Evolutionary conservation across 2,888 invertebrate genomes (phyloP), one percentile per base, ranked within the genome.

Genomic region (Aphidius colemani): DNA sequence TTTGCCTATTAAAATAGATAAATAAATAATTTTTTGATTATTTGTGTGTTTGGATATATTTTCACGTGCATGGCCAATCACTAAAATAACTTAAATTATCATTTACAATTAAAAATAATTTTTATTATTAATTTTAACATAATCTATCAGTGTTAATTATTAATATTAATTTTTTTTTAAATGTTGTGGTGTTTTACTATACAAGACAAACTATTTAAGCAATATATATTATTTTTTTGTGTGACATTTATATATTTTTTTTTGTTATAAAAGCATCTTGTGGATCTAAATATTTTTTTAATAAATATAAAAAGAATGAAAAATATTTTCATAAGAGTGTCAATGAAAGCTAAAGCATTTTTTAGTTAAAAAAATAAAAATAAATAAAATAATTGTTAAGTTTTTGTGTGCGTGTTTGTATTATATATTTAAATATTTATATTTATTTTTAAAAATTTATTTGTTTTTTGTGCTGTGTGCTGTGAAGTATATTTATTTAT

Each of bases 291-390:
- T 50, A 11, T 3, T 50, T 6, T 11, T n/a, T 11, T 11, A 50
- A 50, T 11, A 11, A 48, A 6, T 7, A 48, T 48, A 6, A 13
- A 7, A 6, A 48, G 10, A 7, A 13, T 13, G 6, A 13, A 13
- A 63, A 70, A 70, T 70, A 68, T 70, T 67, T 58, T 55, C 59
- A 70, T 68, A 69, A 69, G 66, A 66, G 63, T 61, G 59, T 10
- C 40, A 55, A 59, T 61, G 60, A 30, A 65, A 63, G 67, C 64
- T 63, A 66, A 69, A 53, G 63, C 59, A 56, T 59, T 48, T 63
- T 50, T 60, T 51, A 1, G 5, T 5, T 3, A 30, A 30, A 30
- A 30, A 30, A 18, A 18, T 3, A 18, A 18, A 30, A 30, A 30
- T 5, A 30, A 5, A 30, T 30, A 30, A 30, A 30, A 30, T 30